Percentiles rank a stretch among this genome's conserved stretches.
These are phyloP conservation scores for Tor tambroides DNA, from an alignment of 2,113 vertebrate genomes.

Conservation along the genomic window DNA sequence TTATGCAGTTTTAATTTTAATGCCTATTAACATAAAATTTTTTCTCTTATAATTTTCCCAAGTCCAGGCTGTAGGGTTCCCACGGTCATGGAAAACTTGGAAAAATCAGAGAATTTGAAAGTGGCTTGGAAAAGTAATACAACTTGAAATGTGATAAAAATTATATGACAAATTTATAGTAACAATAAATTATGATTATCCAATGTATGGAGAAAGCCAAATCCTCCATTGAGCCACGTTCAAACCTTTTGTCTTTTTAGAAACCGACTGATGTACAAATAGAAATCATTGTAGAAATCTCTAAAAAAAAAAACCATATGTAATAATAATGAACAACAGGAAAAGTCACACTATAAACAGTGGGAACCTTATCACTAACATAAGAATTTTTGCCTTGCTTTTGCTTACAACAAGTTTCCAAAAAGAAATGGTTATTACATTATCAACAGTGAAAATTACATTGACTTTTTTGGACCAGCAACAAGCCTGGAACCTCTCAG, in stretches of 20 bases:
- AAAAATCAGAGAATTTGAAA: background rate
- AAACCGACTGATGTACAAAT: background rate
- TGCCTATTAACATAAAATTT: background rate
- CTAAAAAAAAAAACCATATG: background rate
- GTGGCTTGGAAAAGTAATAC: background rate
- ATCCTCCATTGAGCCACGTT: background rate
- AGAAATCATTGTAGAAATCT: conserved; percentile 38
- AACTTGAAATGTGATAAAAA: background rate
- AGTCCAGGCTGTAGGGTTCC: background rate
- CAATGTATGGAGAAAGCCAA: background rate
- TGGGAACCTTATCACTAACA: background rate
- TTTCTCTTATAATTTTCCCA: background rate
- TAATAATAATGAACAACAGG: background rate
- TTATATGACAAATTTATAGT: conserved; percentile 52
- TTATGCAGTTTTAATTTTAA: background rate
- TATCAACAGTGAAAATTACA: background rate
- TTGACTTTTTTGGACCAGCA: background rate
- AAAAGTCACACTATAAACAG: background rate
- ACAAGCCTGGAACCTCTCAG: background rate
- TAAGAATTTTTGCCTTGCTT: background rate
- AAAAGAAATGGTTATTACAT: background rate
- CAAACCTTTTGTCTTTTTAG: background rate
- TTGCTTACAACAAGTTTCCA: background rate
- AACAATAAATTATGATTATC: background rate
- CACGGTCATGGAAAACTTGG: background rate